phyloP scores from a whole-genome alignment of 2,797 vertebrate genomes.

The Sternotherus odoratus region DNA sequence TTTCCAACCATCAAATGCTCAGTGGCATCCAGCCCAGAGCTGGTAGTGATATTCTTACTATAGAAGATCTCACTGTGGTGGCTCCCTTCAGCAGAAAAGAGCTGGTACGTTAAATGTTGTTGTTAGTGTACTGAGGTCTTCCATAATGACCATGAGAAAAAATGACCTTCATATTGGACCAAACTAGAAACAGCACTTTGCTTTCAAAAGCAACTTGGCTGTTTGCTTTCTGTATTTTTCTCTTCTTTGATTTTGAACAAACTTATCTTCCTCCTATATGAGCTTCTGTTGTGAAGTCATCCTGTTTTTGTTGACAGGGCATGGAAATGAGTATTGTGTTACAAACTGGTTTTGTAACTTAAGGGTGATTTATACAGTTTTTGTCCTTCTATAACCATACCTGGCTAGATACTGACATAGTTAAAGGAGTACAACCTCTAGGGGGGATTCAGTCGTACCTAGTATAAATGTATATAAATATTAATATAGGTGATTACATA shows the following conservation, averaged over 20 bases:
- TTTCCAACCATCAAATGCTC: neutral
- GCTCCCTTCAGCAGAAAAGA: neutral
- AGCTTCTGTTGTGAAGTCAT: neutral
- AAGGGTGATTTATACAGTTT: neutral
- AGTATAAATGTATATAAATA: neutral
- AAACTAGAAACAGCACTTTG: neutral
- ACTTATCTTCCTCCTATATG: neutral
- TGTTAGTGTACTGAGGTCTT: fast-evolving
- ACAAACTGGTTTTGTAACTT: neutral
- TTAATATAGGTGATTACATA: neutral
- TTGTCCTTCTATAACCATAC: neutral
- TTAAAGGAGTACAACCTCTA: neutral
- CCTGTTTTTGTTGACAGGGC: neutral
- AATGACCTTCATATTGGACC: neutral
- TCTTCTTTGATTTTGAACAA: neutral
- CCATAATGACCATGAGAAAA: neutral
- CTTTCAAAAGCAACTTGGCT: neutral
- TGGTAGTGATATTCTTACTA: neutral
- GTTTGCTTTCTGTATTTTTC: neutral
- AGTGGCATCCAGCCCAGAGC: neutral
- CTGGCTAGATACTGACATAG: neutral
- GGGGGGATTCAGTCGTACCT: neutral
- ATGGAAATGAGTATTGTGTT: neutral
- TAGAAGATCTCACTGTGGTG: neutral
- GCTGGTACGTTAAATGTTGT: fast-evolving